phyloP scores from a whole-genome alignment of 1,140 invertebrate genomes.

The Hyposmocoma kahamanoa region DNA sequence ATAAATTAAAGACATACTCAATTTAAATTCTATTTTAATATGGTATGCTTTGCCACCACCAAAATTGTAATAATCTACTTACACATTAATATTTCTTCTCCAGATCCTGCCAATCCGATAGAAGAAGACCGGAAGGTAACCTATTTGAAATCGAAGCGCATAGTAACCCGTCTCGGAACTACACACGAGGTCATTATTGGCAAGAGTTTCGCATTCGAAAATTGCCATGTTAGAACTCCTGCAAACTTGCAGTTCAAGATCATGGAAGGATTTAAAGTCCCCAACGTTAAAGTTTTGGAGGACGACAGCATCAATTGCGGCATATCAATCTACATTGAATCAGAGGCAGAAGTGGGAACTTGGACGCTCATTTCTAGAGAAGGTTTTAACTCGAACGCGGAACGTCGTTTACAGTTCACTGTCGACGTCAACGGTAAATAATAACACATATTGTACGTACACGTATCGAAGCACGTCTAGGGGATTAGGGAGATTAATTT shows the following conservation, averaged over 20 bases:
- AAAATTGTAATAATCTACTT: too few species aligned
- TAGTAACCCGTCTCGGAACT: too few species aligned
- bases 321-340: constrained; percentile 1
- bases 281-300: constrained; percentile 6
- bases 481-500: too few species aligned
- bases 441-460: constrained; percentile 13
- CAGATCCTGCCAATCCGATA: too few species aligned
- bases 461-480: constrained; percentile 35
- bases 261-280: constrained; percentile 9
- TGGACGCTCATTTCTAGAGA: constrained; percentile 12
- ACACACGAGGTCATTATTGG: neutral
- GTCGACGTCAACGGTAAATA: constrained; percentile 45
- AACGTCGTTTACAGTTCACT: constrained; percentile 36
- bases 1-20: too few species aligned
- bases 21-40: too few species aligned
- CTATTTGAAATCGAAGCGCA: too few species aligned
- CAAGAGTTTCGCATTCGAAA: neutral
- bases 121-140: too few species aligned
- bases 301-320: constrained; percentile 1
- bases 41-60: too few species aligned
- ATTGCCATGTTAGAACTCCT: constrained; percentile 12
- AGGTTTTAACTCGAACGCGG: constrained; percentile 11
- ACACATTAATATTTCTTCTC: too few species aligned
- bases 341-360: constrained; percentile 10
- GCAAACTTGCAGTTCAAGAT: constrained; percentile 9